Evolutionary conservation across 2,888 invertebrate species (phyloP), one percentile per base, ranked within the genome.

Genomic region (Spicauda simplicius): DNA sequence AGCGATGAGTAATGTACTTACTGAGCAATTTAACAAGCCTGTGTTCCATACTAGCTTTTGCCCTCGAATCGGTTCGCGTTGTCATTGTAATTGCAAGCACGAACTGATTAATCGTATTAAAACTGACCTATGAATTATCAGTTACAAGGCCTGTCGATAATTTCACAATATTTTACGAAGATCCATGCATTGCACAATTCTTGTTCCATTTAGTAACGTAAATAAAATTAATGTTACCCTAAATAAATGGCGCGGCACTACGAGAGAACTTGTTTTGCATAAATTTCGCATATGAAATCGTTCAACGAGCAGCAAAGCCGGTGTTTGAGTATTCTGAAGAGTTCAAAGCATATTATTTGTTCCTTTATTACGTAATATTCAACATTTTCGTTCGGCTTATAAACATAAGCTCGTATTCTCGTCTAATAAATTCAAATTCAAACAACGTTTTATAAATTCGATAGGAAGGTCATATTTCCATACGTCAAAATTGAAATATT

Each of bases 151-250:
- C 53, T 59, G 64, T 65, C 64, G 30, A 65, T 65, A 65, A 53
- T 52, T 53, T 41, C 41, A 58, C 64, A 59, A 65, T 65, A 65
- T 65, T 59, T 65, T 54, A 65, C 58, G 18, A 58, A 65, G 64
- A 65, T 53, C 59, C 45, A 58, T 61, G 52, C 20, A 54, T 41
- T 41, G 16, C 14, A 62, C 19, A 54, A 54, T 54, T 53, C 53
- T 41, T 20, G 61, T 33, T 18, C 16, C n/a, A n/a, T n/a, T 54
- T 25, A 55, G 45, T 41, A 54, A 20, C 54, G 41, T 54, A 45
- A 45, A 41, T 45, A 54, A 62, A 62, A 62, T 54, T 54, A 62
- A 54, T 62, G 61, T 53, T 61, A 6, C 37, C 61, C 53, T 53
- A 52, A 61, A 61, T 61, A 61, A 61, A 53, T 61, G 33, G 53